Conservation (phyloP, 1,140 invertebrate species). For the Drosophila oshimai region DNA sequence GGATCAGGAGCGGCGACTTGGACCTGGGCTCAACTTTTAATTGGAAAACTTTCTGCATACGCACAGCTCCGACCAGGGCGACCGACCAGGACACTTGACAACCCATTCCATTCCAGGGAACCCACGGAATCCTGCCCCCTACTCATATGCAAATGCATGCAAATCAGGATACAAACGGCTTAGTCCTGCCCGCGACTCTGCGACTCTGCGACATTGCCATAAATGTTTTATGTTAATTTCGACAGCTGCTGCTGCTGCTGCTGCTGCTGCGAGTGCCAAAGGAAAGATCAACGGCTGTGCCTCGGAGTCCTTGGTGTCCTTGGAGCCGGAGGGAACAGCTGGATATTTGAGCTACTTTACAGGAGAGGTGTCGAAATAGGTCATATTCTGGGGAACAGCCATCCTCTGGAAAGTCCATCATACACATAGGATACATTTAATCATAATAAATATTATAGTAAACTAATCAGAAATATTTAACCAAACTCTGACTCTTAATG, state of each 20-base stretch:
- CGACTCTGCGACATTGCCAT: constrained; percentile 56
- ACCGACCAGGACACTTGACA: constrained; percentile 44
- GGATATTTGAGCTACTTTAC: not conserved
- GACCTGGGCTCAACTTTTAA: constrained; percentile 66
- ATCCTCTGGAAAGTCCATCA: no score
- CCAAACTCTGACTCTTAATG: not conserved
- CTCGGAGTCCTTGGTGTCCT: no score
- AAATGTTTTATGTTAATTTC: constrained; percentile 75
- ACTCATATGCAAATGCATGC: constrained; percentile 43
- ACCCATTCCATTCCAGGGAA: constrained; percentile 15
- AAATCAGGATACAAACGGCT: constrained; percentile 38
- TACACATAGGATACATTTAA: no score
- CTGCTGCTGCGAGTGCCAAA: constrained; percentile 14
- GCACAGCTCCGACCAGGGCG: constrained; percentile 52
- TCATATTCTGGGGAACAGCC: not conserved
- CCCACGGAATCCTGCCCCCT: not conserved
- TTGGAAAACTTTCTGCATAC: constrained; percentile 78
- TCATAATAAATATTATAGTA: no score
- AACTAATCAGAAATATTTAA: not conserved
- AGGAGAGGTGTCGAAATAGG: not conserved
- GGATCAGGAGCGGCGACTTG: constrained; percentile 13
- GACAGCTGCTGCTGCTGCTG: constrained; percentile 24
- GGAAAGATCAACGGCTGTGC: not conserved
- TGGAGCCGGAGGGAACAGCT: not conserved
- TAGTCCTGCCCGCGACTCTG: constrained; percentile 36